Percentiles rank a stretch among this genome's conserved stretches.
phyloP scores from a whole-genome alignment of 2,797 vertebrate genomes.

The Tiaroga cobitis region DNA sequence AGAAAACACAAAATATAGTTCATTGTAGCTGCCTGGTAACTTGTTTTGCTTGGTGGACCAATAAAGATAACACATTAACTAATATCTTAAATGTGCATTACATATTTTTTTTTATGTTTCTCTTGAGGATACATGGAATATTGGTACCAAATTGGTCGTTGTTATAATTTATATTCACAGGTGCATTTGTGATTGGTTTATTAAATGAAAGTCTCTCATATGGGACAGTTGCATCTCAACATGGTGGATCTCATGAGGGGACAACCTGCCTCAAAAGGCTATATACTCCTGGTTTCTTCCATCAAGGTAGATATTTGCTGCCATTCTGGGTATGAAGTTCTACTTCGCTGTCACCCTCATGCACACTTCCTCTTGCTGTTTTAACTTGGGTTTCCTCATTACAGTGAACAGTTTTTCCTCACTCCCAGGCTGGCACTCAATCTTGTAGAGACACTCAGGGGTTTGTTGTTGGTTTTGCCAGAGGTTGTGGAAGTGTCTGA shows the following conservation, averaged over 20 bases:
- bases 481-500: slow-evolving; percentile 25
- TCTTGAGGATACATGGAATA: neutral
- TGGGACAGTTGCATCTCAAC: neutral
- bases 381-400: slow-evolving; percentile 28
- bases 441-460: slow-evolving; percentile 20
- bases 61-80: neutral
- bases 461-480: slow-evolving; percentile 50
- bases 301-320: slow-evolving; percentile 12
- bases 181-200: neutral
- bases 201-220: neutral
- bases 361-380: slow-evolving; percentile 44
- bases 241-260: neutral
- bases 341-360: slow-evolving; percentile 32
- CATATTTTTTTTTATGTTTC: neutral
- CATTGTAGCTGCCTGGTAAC: neutral
- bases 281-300: neutral
- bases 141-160: neutral
- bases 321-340: slow-evolving; percentile 33
- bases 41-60: neutral
- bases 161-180: neutral
- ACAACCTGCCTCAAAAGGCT: neutral
- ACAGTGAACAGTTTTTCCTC: slow-evolving; percentile 12
- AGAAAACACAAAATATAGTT: neutral
- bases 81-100: neutral
- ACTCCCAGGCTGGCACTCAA: neutral